Conservation (phyloP, 2,888 invertebrate genomes). For the Clivina fossor region DNA sequence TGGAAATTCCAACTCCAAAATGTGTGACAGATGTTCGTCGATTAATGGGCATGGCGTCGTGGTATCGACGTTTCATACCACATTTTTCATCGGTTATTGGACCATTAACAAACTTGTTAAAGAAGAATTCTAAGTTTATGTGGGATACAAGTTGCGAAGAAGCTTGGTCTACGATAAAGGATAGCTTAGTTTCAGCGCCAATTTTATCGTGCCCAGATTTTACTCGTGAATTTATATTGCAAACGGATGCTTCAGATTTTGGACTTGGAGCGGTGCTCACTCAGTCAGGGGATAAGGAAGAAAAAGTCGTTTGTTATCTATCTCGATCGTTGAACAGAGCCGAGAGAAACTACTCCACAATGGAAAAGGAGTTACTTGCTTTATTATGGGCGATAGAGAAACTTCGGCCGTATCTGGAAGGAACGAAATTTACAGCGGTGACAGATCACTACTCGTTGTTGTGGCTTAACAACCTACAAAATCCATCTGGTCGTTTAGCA, state of each 20-base stretch:
- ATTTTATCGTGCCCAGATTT: slow-evolving; percentile 3
- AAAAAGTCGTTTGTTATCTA: too few relatives aligned
- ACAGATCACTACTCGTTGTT: too few relatives aligned
- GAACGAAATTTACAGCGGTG: too few relatives aligned
- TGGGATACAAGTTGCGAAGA: neutral
- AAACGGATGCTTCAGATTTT: neutral
- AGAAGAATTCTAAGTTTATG: neutral
- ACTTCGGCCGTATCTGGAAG: too few relatives aligned
- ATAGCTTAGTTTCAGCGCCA: neutral
- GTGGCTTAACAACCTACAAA: too few relatives aligned
- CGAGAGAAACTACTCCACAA: too few relatives aligned
- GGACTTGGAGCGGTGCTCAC: too few relatives aligned
- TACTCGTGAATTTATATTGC: neutral
- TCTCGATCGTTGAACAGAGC: too few relatives aligned
- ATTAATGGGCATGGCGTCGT: neutral
- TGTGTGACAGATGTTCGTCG: neutral
- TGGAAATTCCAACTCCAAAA: neutral
- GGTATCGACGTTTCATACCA: neutral
- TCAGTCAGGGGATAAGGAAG: too few relatives aligned
- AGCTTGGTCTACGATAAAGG: neutral
- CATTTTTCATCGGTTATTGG: neutral
- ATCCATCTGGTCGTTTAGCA: too few relatives aligned
- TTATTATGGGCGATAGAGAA: too few relatives aligned
- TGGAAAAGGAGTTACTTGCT: too few relatives aligned
- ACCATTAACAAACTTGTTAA: neutral